Conservation (phyloP, 1,140 invertebrate species). For the Zaprionus lachaisei region DNA sequence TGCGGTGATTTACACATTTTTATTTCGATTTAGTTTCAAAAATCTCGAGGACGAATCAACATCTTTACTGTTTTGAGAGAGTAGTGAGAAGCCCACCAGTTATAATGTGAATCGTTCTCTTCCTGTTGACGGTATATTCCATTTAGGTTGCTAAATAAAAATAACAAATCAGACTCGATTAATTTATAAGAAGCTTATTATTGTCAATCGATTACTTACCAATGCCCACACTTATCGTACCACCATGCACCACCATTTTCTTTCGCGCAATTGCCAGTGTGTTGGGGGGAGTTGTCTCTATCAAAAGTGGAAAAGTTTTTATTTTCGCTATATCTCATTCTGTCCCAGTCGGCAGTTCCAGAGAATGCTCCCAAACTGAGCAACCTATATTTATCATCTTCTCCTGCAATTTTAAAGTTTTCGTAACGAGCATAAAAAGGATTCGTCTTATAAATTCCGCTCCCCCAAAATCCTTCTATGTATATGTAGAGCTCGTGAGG, state of each 20-base stretch:
- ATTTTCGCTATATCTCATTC: background rate
- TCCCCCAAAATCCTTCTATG: background rate
- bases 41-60: background rate
- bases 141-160: background rate
- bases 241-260: background rate
- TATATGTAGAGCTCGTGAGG: background rate
- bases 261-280: background rate
- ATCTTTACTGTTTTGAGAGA: background rate
- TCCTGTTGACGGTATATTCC: background rate
- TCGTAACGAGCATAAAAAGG: background rate
- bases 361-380: background rate
- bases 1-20: background rate
- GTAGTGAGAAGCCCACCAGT: background rate
- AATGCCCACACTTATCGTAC: background rate
- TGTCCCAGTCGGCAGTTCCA: background rate
- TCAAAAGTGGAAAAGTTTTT: background rate
- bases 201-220: background rate
- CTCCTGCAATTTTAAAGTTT: background rate
- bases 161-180: background rate
- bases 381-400: constrained; percentile 4
- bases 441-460: background rate
- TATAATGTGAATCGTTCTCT: background rate
- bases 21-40: background rate
- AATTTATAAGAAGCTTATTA: background rate
- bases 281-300: background rate